These are phyloP conservation scores for Atractosteus spatula DNA, from an alignment of 2,113 vertebrate genomes.

Conservation along the genomic window DNA sequence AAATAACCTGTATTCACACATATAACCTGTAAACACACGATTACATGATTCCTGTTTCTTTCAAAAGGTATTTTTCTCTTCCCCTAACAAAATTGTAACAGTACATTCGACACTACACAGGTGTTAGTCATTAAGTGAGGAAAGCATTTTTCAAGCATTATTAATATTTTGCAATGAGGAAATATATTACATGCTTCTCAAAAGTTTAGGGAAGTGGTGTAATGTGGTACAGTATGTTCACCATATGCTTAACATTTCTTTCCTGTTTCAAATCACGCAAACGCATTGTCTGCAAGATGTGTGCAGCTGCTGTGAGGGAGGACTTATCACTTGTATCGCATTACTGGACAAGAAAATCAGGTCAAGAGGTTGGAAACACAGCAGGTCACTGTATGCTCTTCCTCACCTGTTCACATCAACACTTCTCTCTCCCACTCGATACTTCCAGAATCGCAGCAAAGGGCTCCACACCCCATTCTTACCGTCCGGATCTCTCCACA, in stretches of 20 bases:
- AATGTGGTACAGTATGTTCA: not conserved
- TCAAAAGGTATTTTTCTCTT: too few relatives aligned
- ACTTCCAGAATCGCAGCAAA: not conserved
- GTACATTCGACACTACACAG: too few relatives aligned
- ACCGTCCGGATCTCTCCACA: not conserved
- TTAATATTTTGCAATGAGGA: too few relatives aligned
- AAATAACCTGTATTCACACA: too few relatives aligned
- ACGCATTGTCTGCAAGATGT: not conserved
- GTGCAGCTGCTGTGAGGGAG: conserved; percentile 13
- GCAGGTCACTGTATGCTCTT: not conserved
- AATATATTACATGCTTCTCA: not conserved
- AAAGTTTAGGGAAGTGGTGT: not conserved
- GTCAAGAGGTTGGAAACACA: conserved; percentile 61
- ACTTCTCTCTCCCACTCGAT: not conserved
- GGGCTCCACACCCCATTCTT: not conserved
- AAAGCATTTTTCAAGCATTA: too few relatives aligned
- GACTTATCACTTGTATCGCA: too few relatives aligned
- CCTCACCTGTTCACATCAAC: not conserved
- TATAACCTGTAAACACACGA: too few relatives aligned
- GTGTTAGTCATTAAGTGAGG: too few relatives aligned
- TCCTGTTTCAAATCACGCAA: too few relatives aligned
- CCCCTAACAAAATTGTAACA: too few relatives aligned
- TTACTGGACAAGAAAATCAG: conserved; percentile 52
- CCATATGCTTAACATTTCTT: not conserved
- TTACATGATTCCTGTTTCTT: too few relatives aligned